Evolutionary conservation across 2,888 invertebrate genomes (phyloP).

Genomic region (Drosophila mulleri): DNA sequence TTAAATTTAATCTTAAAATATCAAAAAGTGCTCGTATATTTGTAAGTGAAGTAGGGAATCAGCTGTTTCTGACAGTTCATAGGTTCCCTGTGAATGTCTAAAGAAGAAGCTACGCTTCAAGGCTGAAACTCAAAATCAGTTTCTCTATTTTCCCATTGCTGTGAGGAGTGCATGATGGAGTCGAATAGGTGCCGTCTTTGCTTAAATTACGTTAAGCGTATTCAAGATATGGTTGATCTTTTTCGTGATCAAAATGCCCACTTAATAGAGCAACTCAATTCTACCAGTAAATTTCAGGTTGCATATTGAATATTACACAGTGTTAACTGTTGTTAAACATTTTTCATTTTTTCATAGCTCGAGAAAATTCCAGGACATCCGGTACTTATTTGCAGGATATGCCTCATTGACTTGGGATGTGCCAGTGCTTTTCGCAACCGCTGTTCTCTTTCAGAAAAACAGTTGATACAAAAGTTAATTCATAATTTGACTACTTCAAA

Average conservation of each 20-base stretch:
- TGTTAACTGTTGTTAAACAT: neutral
- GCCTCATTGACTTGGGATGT: constrained; percentile 34
- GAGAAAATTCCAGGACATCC: constrained; percentile 21
- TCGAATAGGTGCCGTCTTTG: constrained; percentile 42
- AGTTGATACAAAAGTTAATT: constrained; percentile 8
- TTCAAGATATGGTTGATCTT: constrained; percentile 19
- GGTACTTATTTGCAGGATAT: constrained; percentile 35
- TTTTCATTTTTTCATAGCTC: neutral
- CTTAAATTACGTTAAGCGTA: neutral
- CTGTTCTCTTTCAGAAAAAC: constrained; percentile 54
- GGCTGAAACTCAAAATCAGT: neutral
- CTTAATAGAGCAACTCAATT: constrained; percentile 38
- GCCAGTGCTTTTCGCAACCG: constrained; percentile 51
- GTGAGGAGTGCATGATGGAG: constrained; percentile 5
- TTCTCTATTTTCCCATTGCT: neutral
- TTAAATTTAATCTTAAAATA: neutral
- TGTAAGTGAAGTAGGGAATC: neutral
- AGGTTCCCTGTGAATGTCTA: constrained; percentile 18
- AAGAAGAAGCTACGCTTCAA: constrained; percentile 5
- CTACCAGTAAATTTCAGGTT: constrained; percentile 50
- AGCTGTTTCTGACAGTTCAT: neutral
- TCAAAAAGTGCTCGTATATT: neutral
- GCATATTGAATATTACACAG: neutral
- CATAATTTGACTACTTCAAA: neutral
- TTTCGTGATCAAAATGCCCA: constrained; percentile 36